phyloP scores from a whole-genome alignment of 1,140 invertebrate genomes.

The Megathymus violae region DNA sequence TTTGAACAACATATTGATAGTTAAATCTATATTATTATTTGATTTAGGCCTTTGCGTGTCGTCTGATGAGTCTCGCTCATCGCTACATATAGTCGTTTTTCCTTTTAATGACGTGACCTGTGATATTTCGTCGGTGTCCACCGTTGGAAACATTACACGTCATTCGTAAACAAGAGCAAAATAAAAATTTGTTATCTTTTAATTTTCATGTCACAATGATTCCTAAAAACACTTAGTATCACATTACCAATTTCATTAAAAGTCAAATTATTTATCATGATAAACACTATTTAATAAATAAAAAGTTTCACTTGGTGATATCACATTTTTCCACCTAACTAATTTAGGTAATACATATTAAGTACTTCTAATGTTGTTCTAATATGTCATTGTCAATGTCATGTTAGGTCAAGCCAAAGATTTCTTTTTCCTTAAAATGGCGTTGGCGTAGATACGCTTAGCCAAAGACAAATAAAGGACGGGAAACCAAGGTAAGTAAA shows the following conservation, averaged over 20 bases:
- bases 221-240: constrained; percentile 13
- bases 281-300: constrained; percentile 11
- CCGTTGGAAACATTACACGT: constrained; percentile 83
- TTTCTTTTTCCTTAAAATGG: too few relatives aligned
- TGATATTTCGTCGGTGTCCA: constrained; percentile 72
- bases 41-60: constrained; percentile 59
- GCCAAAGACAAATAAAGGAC: too few relatives aligned
- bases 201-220: constrained; percentile 48
- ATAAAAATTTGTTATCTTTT: constrained; percentile 48
- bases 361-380: too few relatives aligned
- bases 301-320: neutral
- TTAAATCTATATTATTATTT: constrained; percentile 70
- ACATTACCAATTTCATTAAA: neutral
- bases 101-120: constrained; percentile 72
- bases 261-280: constrained; percentile 21
- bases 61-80: constrained; percentile 64
- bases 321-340: constrained; percentile 13
- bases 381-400: constrained; percentile 17
- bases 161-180: constrained; percentile 69
- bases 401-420: neutral
- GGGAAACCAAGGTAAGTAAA: too few relatives aligned
- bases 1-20: constrained; percentile 77
- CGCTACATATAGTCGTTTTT: constrained; percentile 60
- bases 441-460: too few relatives aligned
- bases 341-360: too few relatives aligned